A percentile compares a stretch with the other conserved stretches of the same genome.
These are phyloP conservation scores for Rotaria macrura DNA, from an alignment of 2,888 invertebrate genomes.

Conservation along the genomic window DNA sequence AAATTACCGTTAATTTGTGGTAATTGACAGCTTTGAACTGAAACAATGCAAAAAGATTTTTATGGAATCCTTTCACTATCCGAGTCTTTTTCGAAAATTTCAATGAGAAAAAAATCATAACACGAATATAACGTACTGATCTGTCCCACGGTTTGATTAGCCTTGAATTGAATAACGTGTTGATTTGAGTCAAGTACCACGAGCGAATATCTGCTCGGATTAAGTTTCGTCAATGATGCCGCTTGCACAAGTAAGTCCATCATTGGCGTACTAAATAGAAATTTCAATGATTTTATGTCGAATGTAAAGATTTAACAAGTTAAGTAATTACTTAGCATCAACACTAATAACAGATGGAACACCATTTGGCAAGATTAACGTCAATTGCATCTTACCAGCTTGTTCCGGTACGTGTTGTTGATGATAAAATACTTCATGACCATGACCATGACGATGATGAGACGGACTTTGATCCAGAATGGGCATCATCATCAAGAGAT, in stretches of 20 bases:
- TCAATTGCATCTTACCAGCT: background rate
- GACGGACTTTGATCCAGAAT: background rate
- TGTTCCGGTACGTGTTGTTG: background rate
- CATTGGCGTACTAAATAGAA: constrained; percentile 60
- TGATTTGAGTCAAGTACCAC: constrained; percentile 56
- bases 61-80: too few species aligned
- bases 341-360: background rate
- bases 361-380: background rate
- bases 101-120: too few species aligned
- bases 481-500: background rate
- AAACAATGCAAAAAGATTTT: background rate
- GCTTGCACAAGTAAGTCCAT: constrained; percentile 66
- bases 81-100: too few species aligned
- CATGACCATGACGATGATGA: constrained; percentile 2
- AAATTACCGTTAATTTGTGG: constrained; percentile 16
- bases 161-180: constrained; percentile 58
- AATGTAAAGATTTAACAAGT: background rate
- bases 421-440: background rate
- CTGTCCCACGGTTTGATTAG: constrained; percentile 63
- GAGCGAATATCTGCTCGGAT: constrained; percentile 60
- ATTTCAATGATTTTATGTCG: background rate
- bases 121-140: constrained; percentile 49
- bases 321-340: background rate
- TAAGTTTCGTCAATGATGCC: constrained; percentile 60
- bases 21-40: background rate